Evolutionary conservation across 2,113 vertebrate genomes (phyloP).

Genomic region (Daphoenositta chrysoptera): DNA sequence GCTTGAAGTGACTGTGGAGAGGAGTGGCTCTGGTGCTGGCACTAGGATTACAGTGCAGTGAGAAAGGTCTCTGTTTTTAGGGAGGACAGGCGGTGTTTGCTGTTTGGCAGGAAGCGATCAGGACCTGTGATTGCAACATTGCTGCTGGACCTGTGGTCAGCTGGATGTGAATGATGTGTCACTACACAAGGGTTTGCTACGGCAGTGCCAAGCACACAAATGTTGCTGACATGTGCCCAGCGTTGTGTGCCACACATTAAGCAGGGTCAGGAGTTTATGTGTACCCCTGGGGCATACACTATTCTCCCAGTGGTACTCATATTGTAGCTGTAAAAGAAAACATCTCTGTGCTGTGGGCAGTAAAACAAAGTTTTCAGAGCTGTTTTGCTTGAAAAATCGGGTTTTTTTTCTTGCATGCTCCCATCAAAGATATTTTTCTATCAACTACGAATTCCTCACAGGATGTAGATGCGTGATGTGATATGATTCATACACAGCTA

Average conservation of each 20-base stretch:
- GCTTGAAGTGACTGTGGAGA: not conserved
- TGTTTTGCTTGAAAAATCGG: not conserved
- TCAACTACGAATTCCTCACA: not conserved
- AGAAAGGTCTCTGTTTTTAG: not conserved
- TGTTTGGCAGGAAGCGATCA: not conserved
- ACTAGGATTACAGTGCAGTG: not conserved
- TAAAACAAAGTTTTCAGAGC: not conserved
- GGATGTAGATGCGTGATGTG: not conserved
- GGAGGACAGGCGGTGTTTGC: not conserved
- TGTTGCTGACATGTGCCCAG: not conserved
- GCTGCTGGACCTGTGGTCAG: not conserved
- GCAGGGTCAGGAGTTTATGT: slow-evolving; percentile 10
- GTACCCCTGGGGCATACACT: not conserved
- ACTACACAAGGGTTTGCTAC: not conserved
- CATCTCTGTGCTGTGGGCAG: not conserved
- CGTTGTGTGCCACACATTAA: not conserved
- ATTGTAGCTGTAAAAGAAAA: not conserved
- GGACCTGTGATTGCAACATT: not conserved
- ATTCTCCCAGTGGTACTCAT: not conserved
- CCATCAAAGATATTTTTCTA: not conserved
- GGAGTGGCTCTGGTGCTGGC: not conserved
- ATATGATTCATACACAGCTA: not conserved
- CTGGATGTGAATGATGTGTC: not conserved
- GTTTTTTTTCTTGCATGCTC: not conserved
- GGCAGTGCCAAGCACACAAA: not conserved